Evolutionary conservation across 2,888 invertebrate species (phyloP), one percentile per base, ranked within the genome.

Genomic region (Ctena decussata): DNA sequence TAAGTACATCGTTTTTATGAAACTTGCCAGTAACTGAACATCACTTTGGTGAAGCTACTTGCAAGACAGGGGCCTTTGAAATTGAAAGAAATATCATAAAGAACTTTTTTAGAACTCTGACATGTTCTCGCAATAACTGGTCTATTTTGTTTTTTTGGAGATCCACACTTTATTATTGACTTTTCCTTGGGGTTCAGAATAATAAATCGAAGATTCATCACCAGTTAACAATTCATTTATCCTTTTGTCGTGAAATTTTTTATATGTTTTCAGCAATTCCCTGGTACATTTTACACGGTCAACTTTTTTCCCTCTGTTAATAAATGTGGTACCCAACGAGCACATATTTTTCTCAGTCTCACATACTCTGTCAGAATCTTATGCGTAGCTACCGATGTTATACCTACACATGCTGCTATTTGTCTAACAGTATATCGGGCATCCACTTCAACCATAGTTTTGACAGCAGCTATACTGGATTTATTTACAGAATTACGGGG

Each of bases 271-370:
- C 6, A 71, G 39, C 8, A 21, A n/a, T 35, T 71, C 39, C 37
- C 27, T 71, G 39, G 35, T 15, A 37, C 72, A 71, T 71, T 32
- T 37, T n/a, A 71, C 72, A 15, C 57, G 80, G 11, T 57, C 21
- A n/a, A 46, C 80, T 18, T 60, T 60, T 44, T 24, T 57, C 30
- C 41, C 41, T 80, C 65, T 60, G 18, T 73, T 41, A 41, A 41
- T 15, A 41, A 11, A 15, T 41, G 41, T 6, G 41, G 15, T 41
- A 41, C 41, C 41, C 41, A 41, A 41, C 8, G 41, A 15, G 41
- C 41, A 41, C 41, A 41, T 41, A 41, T 41, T 15, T 41, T 11
- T 15, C 41, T 41, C 8, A 41, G 41, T 41, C 41, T 15, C 41
- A 41, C 6, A 41, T 41, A 15, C 41, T 11, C 15, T 41, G 41